Evolutionary conservation across 2,113 vertebrate species (phyloP), one percentile per base, ranked within the genome.

Genomic region (Elephantulus edwardii): DNA sequence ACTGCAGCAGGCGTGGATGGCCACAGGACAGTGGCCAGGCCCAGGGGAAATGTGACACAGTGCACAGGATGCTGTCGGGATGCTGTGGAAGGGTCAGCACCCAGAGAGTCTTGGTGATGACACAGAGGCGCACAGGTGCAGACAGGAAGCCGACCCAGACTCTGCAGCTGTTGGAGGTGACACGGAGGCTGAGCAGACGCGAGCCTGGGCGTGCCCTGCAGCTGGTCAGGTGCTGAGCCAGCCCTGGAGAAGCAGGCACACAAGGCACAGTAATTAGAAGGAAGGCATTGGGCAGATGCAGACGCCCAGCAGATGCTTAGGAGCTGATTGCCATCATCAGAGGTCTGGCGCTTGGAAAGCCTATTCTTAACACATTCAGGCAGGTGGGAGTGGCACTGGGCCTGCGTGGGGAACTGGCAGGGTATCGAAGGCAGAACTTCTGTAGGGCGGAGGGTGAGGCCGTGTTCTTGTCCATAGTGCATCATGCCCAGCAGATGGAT

Each of bases 111-210:
- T 44, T 0, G 3, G 77, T 84, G 0, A 46, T 28, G 46, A 66
- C 60, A 10, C 0, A 0, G 54, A 89, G 58, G 42, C 48, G 46
- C n/a, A 6, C 95, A 95, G 96, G 95, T 96, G 91, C 89, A 79
- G 64, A 93, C 88, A 90, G 87, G 91, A 93, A 97, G 86, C 84
- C 82, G 82, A 80, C 56, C 79, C 86, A 77, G 89, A 72, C 70
- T 54, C 83, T 78, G 78, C 86, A 93, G 93, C 89, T 94, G 89
- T 35, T 46, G 42, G 83, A 93, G 90, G 91, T 81, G 93, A 87
- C 86, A 48, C 5, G 5, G 74, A 92, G 88, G 70, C 89, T 93
- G 93, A 96, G 46, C 91, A 95, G 95, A 90, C 40, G 0, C 3
- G 7, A 86, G 33, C 94, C 90, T 79, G 89, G 93, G 89, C 94